Base-by-base conservation (phyloP, 2,888 invertebrate genomes). In the Elgonia sp. region DNA sequence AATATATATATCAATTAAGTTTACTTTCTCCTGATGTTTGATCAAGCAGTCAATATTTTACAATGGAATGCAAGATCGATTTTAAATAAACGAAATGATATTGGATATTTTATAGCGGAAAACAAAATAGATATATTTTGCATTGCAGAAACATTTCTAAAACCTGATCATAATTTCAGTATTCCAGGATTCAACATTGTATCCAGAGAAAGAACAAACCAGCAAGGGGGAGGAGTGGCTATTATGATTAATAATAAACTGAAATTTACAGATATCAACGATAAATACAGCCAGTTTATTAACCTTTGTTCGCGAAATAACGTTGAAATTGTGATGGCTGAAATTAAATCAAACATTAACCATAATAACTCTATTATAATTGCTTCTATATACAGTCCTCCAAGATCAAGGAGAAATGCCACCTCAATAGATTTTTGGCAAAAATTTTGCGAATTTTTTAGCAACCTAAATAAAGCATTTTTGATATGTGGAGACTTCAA, bases 281-380 rank as follows among this genome's bases (percentile, higher is more conserved):
- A 40, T 21, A 60, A 40, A 42, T 42, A 60, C 57, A 16, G 18
- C 10, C 14, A 57, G 20, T 73, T 73, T 42, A 60, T 73, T 4
- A 42, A 20, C 8, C 6, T 12, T 16, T 73, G 60, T 42, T 40
- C 3, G 9, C 14, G 60, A 40, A 73, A 73, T 60, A 73, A 73
- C 57, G 60, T 73, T 10, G 73, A 73, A 73, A 21, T 73, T 20
- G 73, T 73, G 10, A n/a, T 73, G 39, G 12, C 20, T 4, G 73
- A 73, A 40, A 6, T 73, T 6, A 60, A 8, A 12, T 42, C 57
- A 8, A 60, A 73, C 21, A n/a, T 53, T 16, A n/a, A 12, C n/a
- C 7, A 53, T n/a, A 53, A 2, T 6, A n/a, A n/a, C 14, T n/a
- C 12, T 8, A 12, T 70, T 1, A 60, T 21, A 40, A 40, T 73